A percentile compares a stretch with the other conserved stretches of the same genome.
phyloP scores from a whole-genome alignment of 1,140 invertebrate species.

The Orius insidiosus region DNA sequence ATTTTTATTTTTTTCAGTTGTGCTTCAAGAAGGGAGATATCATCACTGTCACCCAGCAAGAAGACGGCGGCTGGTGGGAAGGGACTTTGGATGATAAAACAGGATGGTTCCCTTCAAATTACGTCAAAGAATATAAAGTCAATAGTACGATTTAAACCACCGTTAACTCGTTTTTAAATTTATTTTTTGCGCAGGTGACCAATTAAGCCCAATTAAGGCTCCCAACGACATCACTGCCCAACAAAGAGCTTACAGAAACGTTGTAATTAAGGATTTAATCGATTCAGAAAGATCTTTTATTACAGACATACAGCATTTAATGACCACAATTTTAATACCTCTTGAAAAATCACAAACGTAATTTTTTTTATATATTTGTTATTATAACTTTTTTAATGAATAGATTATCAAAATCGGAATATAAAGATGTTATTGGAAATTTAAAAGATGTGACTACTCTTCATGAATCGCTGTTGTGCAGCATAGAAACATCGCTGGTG shows the following conservation, averaged over 20 bases:
- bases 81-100: constrained; percentile 85
- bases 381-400: constrained; percentile 25
- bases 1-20: constrained; percentile 40
- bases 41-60: constrained; percentile 81
- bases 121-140: constrained; percentile 75
- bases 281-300: constrained; percentile 84
- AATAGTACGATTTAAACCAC: background rate
- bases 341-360: constrained; percentile 72
- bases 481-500: constrained; percentile 55
- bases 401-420: constrained; percentile 72
- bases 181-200: constrained; percentile 14
- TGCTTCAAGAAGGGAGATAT: constrained; percentile 93
- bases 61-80: constrained; percentile 96
- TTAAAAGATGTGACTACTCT: constrained; percentile 68
- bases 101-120: constrained; percentile 97
- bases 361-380: background rate
- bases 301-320: constrained; percentile 65
- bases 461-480: constrained; percentile 58
- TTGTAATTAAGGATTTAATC: constrained; percentile 82
- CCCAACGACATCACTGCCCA: constrained; percentile 30
- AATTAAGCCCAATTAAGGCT: constrained; percentile 17
- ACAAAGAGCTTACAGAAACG: constrained; percentile 47
- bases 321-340: constrained; percentile 68
- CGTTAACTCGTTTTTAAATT: too few species aligned
- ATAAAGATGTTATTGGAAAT: constrained; percentile 69